Evolutionary conservation across 2,113 vertebrate species (phyloP).

Genomic region (Actenoides lindsayi): DNA sequence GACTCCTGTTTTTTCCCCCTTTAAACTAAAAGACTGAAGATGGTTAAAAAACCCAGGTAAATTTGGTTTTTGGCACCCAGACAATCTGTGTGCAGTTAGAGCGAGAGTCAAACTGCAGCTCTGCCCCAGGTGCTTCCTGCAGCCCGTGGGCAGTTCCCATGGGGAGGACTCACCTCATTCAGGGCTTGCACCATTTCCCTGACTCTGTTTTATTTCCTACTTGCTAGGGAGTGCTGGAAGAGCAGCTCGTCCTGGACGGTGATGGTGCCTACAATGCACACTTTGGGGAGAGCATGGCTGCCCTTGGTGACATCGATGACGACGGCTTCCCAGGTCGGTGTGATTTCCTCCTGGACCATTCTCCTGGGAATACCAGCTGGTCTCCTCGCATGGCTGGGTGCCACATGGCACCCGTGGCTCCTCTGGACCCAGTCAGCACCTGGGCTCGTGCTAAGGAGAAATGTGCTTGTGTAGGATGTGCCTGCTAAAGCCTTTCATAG

Average conservation of each 20-base stretch:
- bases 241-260: conserved; percentile 80
- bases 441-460: not conserved
- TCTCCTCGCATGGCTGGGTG: not conserved
- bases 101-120: not conserved
- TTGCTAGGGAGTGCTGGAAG: conserved; percentile 92
- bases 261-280: conserved; percentile 90
- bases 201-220: conserved; percentile 40
- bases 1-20: rapidly evolving
- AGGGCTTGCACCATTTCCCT: not conserved
- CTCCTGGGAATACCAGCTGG: not conserved
- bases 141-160: not conserved
- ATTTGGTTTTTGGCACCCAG: not conserved
- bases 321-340: conserved; percentile 92
- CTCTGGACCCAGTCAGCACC: not conserved
- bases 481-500: not conserved
- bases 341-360: not conserved
- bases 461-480: not conserved
- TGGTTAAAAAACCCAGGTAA: not conserved
- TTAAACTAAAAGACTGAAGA: not conserved
- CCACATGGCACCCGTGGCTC: not conserved
- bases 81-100: not conserved
- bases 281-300: conserved; percentile 91
- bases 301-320: conserved; percentile 90
- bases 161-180: not conserved
- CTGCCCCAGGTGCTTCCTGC: conserved; percentile 48